Evolutionary conservation across 2,113 vertebrate species (phyloP).

Genomic region (Platanista minor): DNA sequence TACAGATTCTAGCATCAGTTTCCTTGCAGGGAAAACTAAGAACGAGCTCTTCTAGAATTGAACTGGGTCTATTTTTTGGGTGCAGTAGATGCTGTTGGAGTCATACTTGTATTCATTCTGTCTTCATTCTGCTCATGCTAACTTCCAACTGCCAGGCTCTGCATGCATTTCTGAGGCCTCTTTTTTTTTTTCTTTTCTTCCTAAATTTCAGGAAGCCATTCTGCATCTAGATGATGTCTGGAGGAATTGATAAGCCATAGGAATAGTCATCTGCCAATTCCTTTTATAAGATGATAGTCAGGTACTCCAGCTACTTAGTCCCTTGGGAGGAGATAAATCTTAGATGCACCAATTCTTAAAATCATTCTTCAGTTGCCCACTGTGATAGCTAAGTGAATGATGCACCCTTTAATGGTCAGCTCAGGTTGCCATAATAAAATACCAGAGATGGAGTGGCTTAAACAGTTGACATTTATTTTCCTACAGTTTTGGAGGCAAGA

Average conservation of each 20-base stretch:
- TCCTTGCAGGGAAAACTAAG: not conserved
- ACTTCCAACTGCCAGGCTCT: not conserved
- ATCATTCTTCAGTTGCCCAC: not conserved
- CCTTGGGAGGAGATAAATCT: not conserved
- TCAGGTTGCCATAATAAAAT: not conserved
- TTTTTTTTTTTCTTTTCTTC: not conserved
- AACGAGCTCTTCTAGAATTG: not conserved
- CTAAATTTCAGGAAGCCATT: not conserved
- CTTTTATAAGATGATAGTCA: not conserved
- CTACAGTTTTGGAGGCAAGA: not conserved
- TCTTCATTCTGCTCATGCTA: rapidly evolving
- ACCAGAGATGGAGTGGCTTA: not conserved
- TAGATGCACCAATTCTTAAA: not conserved
- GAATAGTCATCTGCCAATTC: not conserved
- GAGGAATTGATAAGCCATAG: not conserved
- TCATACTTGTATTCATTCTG: not conserved
- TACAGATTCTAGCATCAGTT: not conserved
- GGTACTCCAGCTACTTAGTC: not conserved
- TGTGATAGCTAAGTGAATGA: not conserved
- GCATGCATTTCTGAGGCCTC: not conserved
- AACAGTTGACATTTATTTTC: not conserved
- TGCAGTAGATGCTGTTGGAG: rapidly evolving
- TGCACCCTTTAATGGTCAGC: not conserved
- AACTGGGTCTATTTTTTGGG: not conserved
- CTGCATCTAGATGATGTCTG: not conserved